Evolutionary conservation across 2,113 vertebrate genomes (phyloP).

Genomic region (Tragelaphus buxtoni): DNA sequence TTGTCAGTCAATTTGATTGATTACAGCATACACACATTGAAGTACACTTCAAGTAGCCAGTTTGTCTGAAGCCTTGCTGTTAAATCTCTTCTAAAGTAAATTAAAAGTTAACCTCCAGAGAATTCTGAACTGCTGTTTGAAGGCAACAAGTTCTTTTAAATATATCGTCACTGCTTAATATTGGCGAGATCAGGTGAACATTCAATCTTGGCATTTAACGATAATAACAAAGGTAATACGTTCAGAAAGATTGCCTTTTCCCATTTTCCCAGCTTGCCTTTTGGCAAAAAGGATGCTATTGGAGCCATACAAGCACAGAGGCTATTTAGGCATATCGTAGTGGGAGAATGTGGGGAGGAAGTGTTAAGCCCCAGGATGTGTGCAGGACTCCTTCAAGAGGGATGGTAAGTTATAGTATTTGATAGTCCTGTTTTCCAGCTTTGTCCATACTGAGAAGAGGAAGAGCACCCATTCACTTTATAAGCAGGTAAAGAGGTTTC

Average conservation of each 20-base stretch:
- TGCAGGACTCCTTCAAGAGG: neutral
- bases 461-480: neutral
- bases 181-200: constrained; percentile 25
- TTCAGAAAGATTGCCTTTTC: constrained; percentile 20
- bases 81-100: constrained; percentile 74
- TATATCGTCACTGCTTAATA: constrained; percentile 10
- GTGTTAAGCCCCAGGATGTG: neutral
- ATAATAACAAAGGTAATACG: constrained; percentile 23
- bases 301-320: neutral
- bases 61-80: constrained; percentile 63
- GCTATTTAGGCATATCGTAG: neutral
- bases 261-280: neutral
- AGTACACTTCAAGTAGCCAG: constrained; percentile 58
- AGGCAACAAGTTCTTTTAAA: constrained; percentile 59
- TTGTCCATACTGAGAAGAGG: neutral
- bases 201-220: constrained; percentile 40
- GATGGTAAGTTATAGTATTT: neutral
- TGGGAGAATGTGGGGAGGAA: neutral
- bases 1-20: constrained; percentile 73
- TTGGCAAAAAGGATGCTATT: neutral
- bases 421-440: neutral
- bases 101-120: constrained; percentile 63
- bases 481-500: neutral
- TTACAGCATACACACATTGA: constrained; percentile 60
- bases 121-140: constrained; percentile 59